A percentile compares a stretch with the other conserved stretches of the same genome.
Conservation (phyloP, 2,113 vertebrate species). For the Bucco capensis region DNA sequence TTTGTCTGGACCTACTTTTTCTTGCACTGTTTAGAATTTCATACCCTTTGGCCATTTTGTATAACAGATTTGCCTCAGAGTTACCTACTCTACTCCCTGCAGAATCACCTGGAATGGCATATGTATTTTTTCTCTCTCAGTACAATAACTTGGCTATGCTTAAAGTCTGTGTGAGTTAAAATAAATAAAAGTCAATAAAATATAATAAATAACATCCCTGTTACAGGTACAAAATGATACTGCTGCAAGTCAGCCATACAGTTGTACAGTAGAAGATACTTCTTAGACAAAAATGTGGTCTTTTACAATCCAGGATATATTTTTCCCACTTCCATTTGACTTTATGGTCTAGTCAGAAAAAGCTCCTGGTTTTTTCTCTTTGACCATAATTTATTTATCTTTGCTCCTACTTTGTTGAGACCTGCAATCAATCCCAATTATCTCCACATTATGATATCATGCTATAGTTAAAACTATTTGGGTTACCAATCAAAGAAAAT, state of each 20-base stretch:
- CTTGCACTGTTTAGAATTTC: background rate
- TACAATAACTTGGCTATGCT: background rate
- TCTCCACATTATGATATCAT: background rate
- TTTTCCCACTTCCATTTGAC: background rate
- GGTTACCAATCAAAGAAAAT: constrained; percentile 37
- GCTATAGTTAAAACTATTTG: background rate
- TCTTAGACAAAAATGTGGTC: background rate
- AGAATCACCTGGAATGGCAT: background rate
- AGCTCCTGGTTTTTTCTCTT: background rate
- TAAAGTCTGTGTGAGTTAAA: background rate
- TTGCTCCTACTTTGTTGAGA: constrained; percentile 9
- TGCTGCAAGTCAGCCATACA: background rate
- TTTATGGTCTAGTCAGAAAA: background rate
- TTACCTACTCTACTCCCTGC: background rate
- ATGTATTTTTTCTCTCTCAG: background rate
- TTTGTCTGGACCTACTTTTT: background rate
- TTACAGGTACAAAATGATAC: background rate
- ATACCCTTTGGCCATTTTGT: background rate
- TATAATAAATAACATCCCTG: background rate
- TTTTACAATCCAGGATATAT: background rate
- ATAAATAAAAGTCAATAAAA: constrained; percentile 17
- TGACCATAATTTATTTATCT: background rate
- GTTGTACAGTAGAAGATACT: background rate
- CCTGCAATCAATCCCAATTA: constrained; percentile 41
- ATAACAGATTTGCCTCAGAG: background rate